These are phyloP conservation scores for Cerastis rubricosa DNA, from an alignment of 2,888 invertebrate species.

Conservation along the genomic window DNA sequence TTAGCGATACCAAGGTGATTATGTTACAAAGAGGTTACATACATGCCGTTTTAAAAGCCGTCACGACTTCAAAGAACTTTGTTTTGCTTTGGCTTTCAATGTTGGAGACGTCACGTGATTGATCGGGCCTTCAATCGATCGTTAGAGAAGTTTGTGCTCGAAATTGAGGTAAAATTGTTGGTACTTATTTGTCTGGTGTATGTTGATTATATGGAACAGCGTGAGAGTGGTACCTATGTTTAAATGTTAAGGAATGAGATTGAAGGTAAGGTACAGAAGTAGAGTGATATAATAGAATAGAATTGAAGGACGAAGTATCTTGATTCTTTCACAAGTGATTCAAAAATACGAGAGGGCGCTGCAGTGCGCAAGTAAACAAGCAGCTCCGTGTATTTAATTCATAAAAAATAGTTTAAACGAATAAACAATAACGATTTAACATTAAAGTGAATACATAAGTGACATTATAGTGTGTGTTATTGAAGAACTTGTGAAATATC, in stretches of 20 bases:
- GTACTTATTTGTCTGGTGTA: conserved; percentile 30
- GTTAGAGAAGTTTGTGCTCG: conserved; percentile 31
- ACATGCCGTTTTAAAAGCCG: conserved; percentile 60
- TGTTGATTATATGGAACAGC: background rate
- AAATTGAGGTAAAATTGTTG: conserved; percentile 44
- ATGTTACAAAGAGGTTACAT: conserved; percentile 65
- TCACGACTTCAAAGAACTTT: conserved; percentile 54
- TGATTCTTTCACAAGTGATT: background rate
- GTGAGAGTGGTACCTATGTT: conserved; percentile 5
- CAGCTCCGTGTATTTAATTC: no score
- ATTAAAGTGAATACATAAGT: no score
- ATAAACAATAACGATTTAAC: no score
- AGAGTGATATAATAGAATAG: background rate
- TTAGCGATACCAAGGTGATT: conserved; percentile 63
- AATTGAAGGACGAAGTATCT: background rate
- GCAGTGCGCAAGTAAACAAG: no score
- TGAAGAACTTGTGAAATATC: no score
- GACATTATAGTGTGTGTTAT: no score
- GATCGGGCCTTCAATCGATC: conserved; percentile 57
- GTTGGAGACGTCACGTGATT: conserved; percentile 54
- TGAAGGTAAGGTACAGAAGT: background rate
- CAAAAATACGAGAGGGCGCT: no score
- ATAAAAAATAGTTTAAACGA: no score
- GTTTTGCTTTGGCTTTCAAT: conserved; percentile 52
- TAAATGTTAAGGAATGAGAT: background rate